Percentiles rank a stretch among this genome's conserved stretches.
phyloP scores from a whole-genome alignment of 2,113 vertebrate species.

The Marcusenius ussheri region DNA sequence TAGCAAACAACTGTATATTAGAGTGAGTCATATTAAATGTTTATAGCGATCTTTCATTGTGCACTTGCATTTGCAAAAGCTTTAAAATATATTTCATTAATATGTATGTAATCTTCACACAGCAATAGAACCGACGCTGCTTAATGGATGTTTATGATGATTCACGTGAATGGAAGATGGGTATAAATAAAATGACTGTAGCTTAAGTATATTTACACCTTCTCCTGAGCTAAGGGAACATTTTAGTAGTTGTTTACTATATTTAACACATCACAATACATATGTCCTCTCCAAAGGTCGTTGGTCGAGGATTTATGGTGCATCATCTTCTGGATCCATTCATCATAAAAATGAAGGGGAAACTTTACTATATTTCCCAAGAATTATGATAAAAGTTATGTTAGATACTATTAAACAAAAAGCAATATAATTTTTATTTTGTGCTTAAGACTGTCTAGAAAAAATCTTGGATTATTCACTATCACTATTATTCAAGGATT shows the following conservation, averaged over 20 bases:
- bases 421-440: background rate
- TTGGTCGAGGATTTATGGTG: background rate
- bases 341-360: background rate
- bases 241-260: background rate
- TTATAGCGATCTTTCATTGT: background rate
- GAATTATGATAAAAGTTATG: background rate
- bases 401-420: background rate
- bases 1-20: background rate
- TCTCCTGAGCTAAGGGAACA: background rate
- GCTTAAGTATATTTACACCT: background rate
- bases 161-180: background rate
- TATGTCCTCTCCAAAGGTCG: background rate
- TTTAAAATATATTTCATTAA: background rate
- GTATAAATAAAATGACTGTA: background rate
- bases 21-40: background rate
- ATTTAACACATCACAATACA: background rate
- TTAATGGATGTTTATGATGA: background rate
- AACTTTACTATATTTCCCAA: background rate
- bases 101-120: background rate
- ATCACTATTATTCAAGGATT: background rate
- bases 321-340: background rate
- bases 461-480: background rate
- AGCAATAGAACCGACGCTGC: background rate
- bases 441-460: background rate
- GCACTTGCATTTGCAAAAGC: background rate